Evolutionary conservation across 2,113 vertebrate species (phyloP), one percentile per base, ranked within the genome.

Genomic region (Erythrocercus mccallii): DNA sequence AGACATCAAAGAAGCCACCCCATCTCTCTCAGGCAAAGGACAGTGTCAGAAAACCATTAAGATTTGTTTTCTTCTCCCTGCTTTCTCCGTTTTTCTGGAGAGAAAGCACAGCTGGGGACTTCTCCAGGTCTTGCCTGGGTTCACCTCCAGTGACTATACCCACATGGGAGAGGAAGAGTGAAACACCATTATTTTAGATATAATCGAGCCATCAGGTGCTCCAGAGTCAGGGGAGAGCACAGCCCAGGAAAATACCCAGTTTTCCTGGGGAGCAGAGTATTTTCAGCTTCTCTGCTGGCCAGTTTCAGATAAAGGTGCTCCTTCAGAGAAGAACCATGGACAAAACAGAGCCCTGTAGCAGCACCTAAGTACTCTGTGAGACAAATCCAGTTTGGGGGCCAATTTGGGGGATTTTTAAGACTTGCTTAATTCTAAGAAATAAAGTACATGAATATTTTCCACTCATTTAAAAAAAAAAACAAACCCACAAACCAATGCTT

Each of bases 1-100:
- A 93, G 76, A 95, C 85, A 96, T 92, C 85, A 92, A 96, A 96
- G 68, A 31, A 78, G 69, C 24, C 57, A 80, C 10, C 54, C 33
- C 81, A 83, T 74, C 71, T n/a, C 77, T 69, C 84, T 12, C 47
- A 80, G 45, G 64, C 24, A 35, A 62, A 88, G 77, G 48, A 94
- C 38, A 68, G 44, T 9, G 24, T 0, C 18, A 44, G 31, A 71
- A 71, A 87, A 96, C 71, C 1, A 3, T 28, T 22, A 37, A 61
- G 10, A 44, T 77, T 62, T 47, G 42, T 20, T 37, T 56, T 54
- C 30, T 76, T 33, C 48, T 56, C 79, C 56, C 35, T 17, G 17
- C 24, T 83, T 62, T 24, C 71, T 42, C 48, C 1, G 0, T 77
- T 62, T 33, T 70, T 19, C 51, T 15, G 31, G 31, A 89, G 15